These are phyloP conservation scores for Pristionchus japonicus DNA, from an alignment of 2,888 invertebrate genomes.

Conservation along the genomic window DNA sequence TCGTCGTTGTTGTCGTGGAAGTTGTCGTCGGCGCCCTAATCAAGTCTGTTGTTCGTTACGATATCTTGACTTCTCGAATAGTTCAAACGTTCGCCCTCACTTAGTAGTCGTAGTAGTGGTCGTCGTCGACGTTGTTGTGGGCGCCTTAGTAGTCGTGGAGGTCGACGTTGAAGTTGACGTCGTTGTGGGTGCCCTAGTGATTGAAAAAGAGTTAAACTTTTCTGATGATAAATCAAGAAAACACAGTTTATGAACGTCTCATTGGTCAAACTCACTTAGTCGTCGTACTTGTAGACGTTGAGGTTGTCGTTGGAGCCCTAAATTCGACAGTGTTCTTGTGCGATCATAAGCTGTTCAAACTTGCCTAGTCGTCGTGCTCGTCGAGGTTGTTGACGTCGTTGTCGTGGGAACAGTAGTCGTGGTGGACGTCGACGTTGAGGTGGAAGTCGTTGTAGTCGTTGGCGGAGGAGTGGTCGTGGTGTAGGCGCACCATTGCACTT, in stretches of 20 bases:
- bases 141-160: background rate
- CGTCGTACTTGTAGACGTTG: background rate
- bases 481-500: conserved; percentile 43
- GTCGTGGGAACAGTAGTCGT: background rate
- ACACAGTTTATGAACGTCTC: too few species aligned
- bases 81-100: too few species aligned
- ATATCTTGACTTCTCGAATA: too few species aligned
- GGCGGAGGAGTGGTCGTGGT: background rate
- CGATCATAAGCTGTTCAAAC: too few species aligned
- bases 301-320: too few species aligned
- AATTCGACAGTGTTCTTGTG: too few species aligned
- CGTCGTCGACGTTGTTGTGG: background rate
- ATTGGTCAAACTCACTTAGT: too few species aligned
- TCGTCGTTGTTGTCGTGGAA: background rate
- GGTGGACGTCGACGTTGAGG: background rate
- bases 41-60: too few species aligned
- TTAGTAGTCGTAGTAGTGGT: background rate
- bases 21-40: background rate
- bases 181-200: background rate
- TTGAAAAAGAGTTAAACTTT: too few species aligned
- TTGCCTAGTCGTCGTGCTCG: too few species aligned
- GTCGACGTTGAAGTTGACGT: background rate
- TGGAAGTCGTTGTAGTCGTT: background rate
- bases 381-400: too few species aligned
- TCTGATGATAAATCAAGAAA: too few species aligned